A percentile compares a stretch with the other conserved stretches of the same genome.
Conservation (phyloP, 1,140 invertebrate species). For the Drosophila pseudoananassae region DNA sequence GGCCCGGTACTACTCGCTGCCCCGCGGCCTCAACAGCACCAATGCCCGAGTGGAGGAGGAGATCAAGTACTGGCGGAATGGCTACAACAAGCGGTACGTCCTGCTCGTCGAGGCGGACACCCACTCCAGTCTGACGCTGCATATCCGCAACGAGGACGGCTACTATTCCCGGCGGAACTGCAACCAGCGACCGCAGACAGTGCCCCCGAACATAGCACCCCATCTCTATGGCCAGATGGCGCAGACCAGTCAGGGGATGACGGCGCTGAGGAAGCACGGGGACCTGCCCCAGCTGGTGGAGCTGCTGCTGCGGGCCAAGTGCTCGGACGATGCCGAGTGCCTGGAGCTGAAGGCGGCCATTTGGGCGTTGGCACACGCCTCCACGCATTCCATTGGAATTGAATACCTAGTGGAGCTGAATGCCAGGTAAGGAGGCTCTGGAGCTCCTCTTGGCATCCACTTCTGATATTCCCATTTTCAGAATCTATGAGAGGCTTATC, state of each 20-base stretch:
- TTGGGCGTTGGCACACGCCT: slow-evolving; percentile 95
- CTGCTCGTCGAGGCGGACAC: slow-evolving; percentile 94
- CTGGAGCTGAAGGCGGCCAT: slow-evolving; percentile 93
- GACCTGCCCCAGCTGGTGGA: slow-evolving; percentile 84
- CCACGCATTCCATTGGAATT: slow-evolving; percentile 90
- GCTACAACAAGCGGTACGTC: slow-evolving; percentile 93
- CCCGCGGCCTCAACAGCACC: slow-evolving; percentile 89
- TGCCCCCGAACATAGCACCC: slow-evolving; percentile 87
- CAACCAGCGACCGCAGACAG: slow-evolving; percentile 80
- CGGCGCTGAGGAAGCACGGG: slow-evolving; percentile 86
- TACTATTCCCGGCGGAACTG: slow-evolving; percentile 88
- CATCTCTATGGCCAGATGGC: slow-evolving; percentile 96
- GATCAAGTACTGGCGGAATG: slow-evolving; percentile 90
- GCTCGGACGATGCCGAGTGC: slow-evolving; percentile 87
- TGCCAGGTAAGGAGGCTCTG: slow-evolving; percentile 40
- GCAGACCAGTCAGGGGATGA: slow-evolving; percentile 90
- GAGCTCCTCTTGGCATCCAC: background rate
- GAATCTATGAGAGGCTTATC: slow-evolving; percentile 79
- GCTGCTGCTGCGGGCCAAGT: slow-evolving; percentile 85
- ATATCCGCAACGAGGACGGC: slow-evolving; percentile 92
- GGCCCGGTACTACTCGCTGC: slow-evolving; percentile 92
- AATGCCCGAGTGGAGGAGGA: slow-evolving; percentile 88
- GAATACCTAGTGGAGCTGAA: slow-evolving; percentile 87
- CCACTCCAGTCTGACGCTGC: slow-evolving; percentile 93
- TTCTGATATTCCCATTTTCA: slow-evolving; percentile 17